phyloP scores from a whole-genome alignment of 2,113 vertebrate genomes.

The Eclectus roratus region DNA sequence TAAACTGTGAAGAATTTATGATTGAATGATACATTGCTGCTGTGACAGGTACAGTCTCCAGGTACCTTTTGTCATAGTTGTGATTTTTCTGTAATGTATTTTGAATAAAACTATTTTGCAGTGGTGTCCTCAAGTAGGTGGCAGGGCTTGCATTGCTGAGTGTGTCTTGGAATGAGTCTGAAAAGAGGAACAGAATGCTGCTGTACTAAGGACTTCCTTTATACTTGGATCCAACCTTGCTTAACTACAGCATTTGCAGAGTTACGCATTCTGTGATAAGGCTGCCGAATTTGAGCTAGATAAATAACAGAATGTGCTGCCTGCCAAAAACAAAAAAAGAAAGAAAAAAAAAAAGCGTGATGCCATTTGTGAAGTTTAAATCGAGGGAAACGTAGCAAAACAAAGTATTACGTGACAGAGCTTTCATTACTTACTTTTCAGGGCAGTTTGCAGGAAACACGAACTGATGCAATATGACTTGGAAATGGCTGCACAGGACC shows the following conservation, averaged over 20 bases:
- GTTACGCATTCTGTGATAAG: background rate
- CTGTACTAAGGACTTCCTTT: background rate
- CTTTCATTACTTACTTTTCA: conserved; percentile 59
- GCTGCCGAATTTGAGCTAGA: background rate
- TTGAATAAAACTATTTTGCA: background rate
- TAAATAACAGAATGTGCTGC: background rate
- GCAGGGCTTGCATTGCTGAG: background rate
- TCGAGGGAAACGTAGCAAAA: background rate
- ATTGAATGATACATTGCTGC: background rate
- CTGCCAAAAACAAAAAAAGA: background rate
- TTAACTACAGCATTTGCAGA: background rate
- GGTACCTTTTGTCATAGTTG: background rate
- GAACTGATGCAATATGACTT: conserved; percentile 93
- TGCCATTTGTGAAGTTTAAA: conserved; percentile 3
- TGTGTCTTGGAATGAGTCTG: background rate
- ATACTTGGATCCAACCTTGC: background rate
- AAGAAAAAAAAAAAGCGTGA: background rate
- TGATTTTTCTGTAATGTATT: background rate
- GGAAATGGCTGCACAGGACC: conserved; percentile 86
- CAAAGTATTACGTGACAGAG: background rate
- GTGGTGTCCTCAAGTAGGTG: background rate
- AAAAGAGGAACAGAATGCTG: background rate
- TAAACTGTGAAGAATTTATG: background rate
- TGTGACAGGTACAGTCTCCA: background rate
- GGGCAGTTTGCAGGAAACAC: conserved; percentile 94